phyloP scores from a whole-genome alignment of 1,140 invertebrate genomes.

The Heliconius himera region DNA sequence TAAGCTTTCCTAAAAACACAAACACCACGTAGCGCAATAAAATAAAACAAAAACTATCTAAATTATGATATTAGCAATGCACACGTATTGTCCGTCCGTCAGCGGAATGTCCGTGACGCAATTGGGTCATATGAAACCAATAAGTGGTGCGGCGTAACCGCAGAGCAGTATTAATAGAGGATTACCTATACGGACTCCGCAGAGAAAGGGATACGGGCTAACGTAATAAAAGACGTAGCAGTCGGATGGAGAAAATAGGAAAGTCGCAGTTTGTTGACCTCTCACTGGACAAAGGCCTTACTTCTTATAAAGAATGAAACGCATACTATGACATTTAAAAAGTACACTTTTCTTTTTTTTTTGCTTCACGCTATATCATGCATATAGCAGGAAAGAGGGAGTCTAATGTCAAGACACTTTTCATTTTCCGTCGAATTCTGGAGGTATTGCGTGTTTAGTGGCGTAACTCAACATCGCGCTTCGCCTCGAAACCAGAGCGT shows the following conservation, averaged over 20 bases:
- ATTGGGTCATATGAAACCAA: slow-evolving; percentile 71
- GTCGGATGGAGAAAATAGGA: slow-evolving; percentile 40
- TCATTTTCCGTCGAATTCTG: too few species aligned
- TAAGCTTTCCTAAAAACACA: background rate
- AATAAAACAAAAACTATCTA: background rate
- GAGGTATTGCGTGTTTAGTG: too few species aligned
- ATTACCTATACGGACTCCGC: slow-evolving; percentile 46
- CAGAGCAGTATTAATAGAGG: slow-evolving; percentile 63
- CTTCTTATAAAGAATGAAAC: slow-evolving; percentile 29
- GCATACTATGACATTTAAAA: background rate
- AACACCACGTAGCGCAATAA: background rate
- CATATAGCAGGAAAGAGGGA: too few species aligned
- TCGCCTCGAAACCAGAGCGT: too few species aligned
- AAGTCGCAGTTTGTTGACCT: slow-evolving; percentile 36
- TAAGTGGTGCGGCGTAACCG: slow-evolving; percentile 63
- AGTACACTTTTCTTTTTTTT: too few species aligned
- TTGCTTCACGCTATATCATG: too few species aligned
- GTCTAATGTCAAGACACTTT: too few species aligned
- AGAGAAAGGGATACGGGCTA: slow-evolving; percentile 40
- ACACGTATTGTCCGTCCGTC: slow-evolving; percentile 53
- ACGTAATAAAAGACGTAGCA: slow-evolving; percentile 40
- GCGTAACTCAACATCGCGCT: too few species aligned
- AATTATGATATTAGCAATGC: slow-evolving; percentile 25
- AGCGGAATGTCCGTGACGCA: slow-evolving; percentile 70
- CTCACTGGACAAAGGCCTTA: slow-evolving; percentile 31